These are phyloP conservation scores for Nicator chloris DNA, from an alignment of 2,113 vertebrate species.

Conservation along the genomic window DNA sequence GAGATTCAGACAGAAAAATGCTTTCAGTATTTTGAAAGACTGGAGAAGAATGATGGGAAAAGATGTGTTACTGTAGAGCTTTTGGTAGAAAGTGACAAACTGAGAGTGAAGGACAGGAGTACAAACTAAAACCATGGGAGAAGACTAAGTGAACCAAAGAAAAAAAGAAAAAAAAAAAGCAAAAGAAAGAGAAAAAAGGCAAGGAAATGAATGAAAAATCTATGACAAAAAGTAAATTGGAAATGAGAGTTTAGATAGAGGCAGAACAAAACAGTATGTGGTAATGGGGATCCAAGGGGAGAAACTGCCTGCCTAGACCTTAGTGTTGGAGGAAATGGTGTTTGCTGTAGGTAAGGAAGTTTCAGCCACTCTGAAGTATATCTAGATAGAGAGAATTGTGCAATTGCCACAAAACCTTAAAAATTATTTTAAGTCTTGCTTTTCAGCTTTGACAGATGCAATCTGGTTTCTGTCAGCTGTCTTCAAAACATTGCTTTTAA, in stretches of 20 bases:
- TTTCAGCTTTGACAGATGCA: constrained; percentile 34
- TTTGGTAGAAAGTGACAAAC: not conserved
- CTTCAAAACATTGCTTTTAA: constrained; percentile 20
- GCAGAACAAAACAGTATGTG: not conserved
- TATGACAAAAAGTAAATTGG: not conserved
- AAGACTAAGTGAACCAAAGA: not conserved
- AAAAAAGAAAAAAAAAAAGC: not conserved
- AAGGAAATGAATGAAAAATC: not conserved
- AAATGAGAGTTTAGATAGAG: not conserved
- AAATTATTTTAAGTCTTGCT: not conserved
- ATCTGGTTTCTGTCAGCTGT: constrained; percentile 32
- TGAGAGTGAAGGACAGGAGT: not conserved
- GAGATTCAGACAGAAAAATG: not conserved
- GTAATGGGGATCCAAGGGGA: not conserved
- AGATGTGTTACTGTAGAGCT: not conserved
- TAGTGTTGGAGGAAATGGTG: not conserved
- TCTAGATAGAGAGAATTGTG: not conserved
- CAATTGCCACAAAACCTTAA: not conserved
- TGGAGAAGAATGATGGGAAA: not conserved
- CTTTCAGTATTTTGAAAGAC: not conserved
- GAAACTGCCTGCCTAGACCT: not conserved
- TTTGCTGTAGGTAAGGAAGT: not conserved
- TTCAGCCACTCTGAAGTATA: not conserved
- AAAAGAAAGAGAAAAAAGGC: not conserved
- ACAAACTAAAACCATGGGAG: not conserved